Evolutionary conservation across 2,113 vertebrate species (phyloP), one percentile per base, ranked within the genome.

Genomic region (Phaethornis superciliosus): DNA sequence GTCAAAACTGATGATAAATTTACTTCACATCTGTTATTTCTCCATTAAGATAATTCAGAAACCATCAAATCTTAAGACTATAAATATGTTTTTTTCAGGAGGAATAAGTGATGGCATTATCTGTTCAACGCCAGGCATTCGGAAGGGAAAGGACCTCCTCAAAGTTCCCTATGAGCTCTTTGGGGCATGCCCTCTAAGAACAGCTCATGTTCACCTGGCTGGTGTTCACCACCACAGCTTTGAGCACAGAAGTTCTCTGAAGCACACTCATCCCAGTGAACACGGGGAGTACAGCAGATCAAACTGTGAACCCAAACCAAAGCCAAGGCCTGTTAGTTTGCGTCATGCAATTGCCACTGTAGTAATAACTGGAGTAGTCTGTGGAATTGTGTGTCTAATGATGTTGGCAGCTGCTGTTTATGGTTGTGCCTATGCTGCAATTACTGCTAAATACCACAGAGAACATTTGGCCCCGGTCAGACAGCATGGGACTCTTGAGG

Each of bases 331-430:
- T 0, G 97, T 97, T 71, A 99, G 98, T 55, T 95, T 99, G 94
- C 98, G 99, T 33, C 98, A 99, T 2, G 99, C 99, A 8, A 97
- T 99, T 30, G 99, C 98, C 97, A 99, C 99, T 2, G 98, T 99
- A 15, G 98, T 99, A 63, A 98, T 99, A 94, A 99, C 99, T 0
- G 99, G 99, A 3, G 98, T 99, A 4, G 97, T 99, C 69, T 99
- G 99, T 27, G 99, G 99, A 37, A 97, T 99, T 3, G 98, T 99
- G 79, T 99, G 98, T 74, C 98, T 99, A 75, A 99, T 99, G 99
- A 99, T 99, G 99, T 79, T 99, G 98, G 99, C 96, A 3, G 99
- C 99, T 0, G 98, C 98, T 2, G 97, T 99, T 35, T 99, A 99
- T 0, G 99, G 99, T 47, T 99, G 99, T 15, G 98, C 99, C 77